A percentile compares a stretch with the other conserved stretches of the same genome.
phyloP scores from a whole-genome alignment of 2,113 vertebrate species.

The Misgurnus mizolepis region DNA sequence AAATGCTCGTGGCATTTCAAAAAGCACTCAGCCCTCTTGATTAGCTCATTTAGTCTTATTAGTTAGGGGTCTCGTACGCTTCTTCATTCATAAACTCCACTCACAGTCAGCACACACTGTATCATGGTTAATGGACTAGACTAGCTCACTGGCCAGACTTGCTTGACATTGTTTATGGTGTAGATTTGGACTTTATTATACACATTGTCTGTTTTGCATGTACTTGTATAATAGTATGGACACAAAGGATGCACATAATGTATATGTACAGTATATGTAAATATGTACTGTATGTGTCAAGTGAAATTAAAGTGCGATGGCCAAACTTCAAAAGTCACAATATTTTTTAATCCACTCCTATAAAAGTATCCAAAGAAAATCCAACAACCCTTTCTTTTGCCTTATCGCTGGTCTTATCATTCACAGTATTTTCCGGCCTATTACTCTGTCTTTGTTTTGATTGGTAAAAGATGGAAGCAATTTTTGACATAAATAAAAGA shows the following conservation, averaged over 20 bases:
- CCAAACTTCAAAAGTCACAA: background rate
- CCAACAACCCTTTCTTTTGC: slow-evolving; percentile 38
- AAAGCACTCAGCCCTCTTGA: slow-evolving; percentile 56
- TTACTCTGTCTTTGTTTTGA: slow-evolving; percentile 75
- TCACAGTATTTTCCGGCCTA: slow-evolving; percentile 60
- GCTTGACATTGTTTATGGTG: background rate
- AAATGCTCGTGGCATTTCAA: slow-evolving; percentile 54
- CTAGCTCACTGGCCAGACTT: slow-evolving; percentile 11
- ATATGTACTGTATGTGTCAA: background rate
- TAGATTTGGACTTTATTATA: too few relatives aligned
- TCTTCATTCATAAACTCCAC: slow-evolving; percentile 51
- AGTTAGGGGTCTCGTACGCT: slow-evolving; percentile 48
- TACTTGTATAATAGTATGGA: too few relatives aligned
- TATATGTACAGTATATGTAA: background rate
- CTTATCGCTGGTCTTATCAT: slow-evolving; percentile 63
- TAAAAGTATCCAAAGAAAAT: slow-evolving; percentile 34
- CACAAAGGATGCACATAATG: background rate
- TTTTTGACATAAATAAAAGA: slow-evolving; percentile 65
- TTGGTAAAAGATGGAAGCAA: slow-evolving; percentile 80
- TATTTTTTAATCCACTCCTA: slow-evolving; percentile 3
- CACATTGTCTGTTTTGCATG: too few relatives aligned
- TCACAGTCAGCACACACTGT: slow-evolving; percentile 26
- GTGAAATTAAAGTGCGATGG: background rate
- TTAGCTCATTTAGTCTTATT: slow-evolving; percentile 57
- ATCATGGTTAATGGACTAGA: slow-evolving; percentile 57